A percentile compares a stretch with the other conserved stretches of the same genome.
Evolutionary conservation across 2,888 invertebrate genomes (phyloP).

Genomic region (Phorcus lineatus): DNA sequence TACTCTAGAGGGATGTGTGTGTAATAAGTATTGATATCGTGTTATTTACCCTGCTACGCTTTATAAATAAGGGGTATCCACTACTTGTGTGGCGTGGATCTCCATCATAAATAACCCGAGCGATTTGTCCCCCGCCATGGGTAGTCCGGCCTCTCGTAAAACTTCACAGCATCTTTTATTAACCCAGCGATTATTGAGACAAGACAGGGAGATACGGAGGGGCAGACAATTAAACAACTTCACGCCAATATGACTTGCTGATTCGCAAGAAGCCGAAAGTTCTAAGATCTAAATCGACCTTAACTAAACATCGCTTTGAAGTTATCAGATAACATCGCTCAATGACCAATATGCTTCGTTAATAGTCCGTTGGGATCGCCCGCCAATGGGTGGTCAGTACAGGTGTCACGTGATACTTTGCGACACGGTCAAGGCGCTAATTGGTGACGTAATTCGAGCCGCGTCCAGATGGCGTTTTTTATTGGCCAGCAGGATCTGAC

Average conservation of each 20-base stretch:
- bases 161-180: neutral
- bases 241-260: neutral
- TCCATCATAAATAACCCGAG: neutral
- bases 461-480: neutral
- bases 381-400: constrained; percentile 17
- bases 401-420: neutral
- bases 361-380: neutral
- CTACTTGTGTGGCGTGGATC: neutral
- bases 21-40: too few relatives aligned
- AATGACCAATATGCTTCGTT: neutral
- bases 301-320: neutral
- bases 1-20: too few relatives aligned
- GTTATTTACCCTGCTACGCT: too few relatives aligned
- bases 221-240: neutral
- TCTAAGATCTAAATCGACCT: neutral
- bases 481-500: neutral
- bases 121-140: neutral
- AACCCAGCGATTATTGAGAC: neutral
- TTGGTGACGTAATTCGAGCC: constrained; percentile 5
- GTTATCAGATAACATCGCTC: neutral
- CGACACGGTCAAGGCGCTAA: constrained; percentile 2
- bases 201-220: neutral
- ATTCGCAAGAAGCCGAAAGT: neutral
- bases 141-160: neutral
- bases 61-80: too few relatives aligned